phyloP scores from a whole-genome alignment of 23 tunicate species.

The Trididemnum clinides region DNA sequence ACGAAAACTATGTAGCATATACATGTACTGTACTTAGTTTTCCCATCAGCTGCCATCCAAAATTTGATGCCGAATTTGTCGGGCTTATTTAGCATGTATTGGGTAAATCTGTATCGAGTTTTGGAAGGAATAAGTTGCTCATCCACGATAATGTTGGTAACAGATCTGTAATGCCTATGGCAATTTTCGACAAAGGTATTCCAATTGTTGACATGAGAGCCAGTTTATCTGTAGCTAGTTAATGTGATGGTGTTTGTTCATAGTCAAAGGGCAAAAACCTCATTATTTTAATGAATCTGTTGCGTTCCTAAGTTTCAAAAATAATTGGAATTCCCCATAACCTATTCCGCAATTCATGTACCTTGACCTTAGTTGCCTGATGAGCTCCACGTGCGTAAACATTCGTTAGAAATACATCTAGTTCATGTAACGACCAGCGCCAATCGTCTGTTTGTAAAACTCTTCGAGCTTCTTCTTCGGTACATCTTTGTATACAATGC shows the following conservation, averaged over 20 bases:
- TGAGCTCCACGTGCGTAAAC: background rate
- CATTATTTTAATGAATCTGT: background rate
- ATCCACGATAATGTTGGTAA: too few species aligned
- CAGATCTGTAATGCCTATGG: too few species aligned
- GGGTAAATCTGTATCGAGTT: too few species aligned
- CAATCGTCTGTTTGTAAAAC: too few species aligned
- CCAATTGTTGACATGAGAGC: background rate
- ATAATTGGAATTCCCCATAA: background rate
- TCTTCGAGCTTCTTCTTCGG: background rate
- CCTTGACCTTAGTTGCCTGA: background rate
- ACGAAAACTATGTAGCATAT: too few species aligned
- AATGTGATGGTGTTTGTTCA: background rate
- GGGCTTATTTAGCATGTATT: too few species aligned
- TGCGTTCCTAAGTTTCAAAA: background rate
- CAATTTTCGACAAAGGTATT: too few species aligned
- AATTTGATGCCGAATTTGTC: too few species aligned
- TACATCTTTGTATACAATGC: background rate
- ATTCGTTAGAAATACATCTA: background rate
- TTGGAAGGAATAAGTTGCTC: too few species aligned
- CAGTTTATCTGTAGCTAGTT: background rate
- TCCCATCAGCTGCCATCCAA: too few species aligned
- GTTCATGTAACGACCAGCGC: background rate
- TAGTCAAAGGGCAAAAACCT: background rate
- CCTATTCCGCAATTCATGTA: background rate
- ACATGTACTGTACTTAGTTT: too few species aligned